Base-by-base conservation (phyloP, 2,888 invertebrate species). In the Pegoplata infirma region DNA sequence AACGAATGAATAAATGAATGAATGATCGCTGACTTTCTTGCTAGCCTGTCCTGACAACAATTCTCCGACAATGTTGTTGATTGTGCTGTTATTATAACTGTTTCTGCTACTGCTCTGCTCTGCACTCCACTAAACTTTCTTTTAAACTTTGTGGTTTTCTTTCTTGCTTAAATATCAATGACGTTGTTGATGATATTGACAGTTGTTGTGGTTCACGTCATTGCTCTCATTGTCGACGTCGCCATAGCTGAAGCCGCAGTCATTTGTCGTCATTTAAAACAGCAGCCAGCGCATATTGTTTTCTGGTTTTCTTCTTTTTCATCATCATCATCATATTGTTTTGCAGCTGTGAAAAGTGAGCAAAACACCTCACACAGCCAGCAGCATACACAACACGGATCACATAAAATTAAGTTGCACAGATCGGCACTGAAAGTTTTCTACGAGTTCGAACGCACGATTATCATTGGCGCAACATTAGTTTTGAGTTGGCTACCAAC, bases 401-500 rank as follows among this genome's bases (percentile, higher is more conserved):
- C 64, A 59, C 36, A 44, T 8, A 53, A 68, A 67, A 56, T 63
- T 56, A 67, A 79, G 75, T 79, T 79, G 79, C 75, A 75, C 71
- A 63, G 74, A 76, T 74, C 66, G 66, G 63, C 56, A 69, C 81
- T 58, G 61, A 76, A 71, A 80, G 61, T 75, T 82, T 83, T 82
- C 80, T 81, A 83, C 81, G 76, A 82, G 85, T 80, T 81, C 80
- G 80, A 80, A 81, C 77, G 75, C 81, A 83, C 85, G 84, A 84
- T 84, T 84, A 84, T 84, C 85, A 85, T 84, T 87, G 82, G 85
- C 86, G 85, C 86, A 86, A 85, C 87, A 89, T 88, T 87, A 90
- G 90, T 90, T 90, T 90, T 90, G 90, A 89, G 90, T 90, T 90
- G 90, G 89, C 89, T 89, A 88, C 87, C 90, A 90, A 89, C 90